phyloP scores from a whole-genome alignment of 2,888 invertebrate species.

The Plemyria rubiginata region DNA sequence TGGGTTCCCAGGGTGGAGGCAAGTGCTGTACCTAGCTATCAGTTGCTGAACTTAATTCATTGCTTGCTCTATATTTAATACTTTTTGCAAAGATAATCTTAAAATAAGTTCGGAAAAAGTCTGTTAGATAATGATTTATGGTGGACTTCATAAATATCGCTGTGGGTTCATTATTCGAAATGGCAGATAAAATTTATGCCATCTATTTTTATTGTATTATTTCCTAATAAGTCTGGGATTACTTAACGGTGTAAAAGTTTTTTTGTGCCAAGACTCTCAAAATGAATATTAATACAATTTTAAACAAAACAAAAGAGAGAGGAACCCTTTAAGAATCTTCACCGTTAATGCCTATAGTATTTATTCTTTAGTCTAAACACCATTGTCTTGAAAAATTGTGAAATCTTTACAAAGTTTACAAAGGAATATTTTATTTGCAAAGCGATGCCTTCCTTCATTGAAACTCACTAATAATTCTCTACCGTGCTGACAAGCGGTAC shows the following conservation, averaged over 20 bases:
- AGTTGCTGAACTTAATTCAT: slow-evolving; percentile 13
- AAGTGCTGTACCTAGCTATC: slow-evolving; percentile 6
- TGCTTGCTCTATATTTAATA: not conserved
- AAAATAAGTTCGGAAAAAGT: no score
- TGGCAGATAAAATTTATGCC: no score
- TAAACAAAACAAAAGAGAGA: slow-evolving; percentile 19
- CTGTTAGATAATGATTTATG: no score
- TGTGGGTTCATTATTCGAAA: no score
- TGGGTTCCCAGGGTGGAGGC: slow-evolving; percentile 37
- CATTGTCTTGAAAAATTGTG: slow-evolving; percentile 17
- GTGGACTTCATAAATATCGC: no score
- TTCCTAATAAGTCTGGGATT: not conserved
- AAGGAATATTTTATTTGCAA: slow-evolving; percentile 22
- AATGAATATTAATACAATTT: slow-evolving; percentile 11
- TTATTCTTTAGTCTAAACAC: slow-evolving; percentile 25
- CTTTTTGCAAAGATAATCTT: no score
- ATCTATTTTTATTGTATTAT: no score
- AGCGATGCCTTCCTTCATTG: slow-evolving; percentile 9
- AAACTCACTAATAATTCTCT: slow-evolving; percentile 26
- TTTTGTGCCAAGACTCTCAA: not conserved
- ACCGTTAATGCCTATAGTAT: slow-evolving; percentile 9
- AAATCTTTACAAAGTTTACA: slow-evolving; percentile 16
- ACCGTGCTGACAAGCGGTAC: slow-evolving; percentile 32
- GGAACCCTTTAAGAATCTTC: slow-evolving; percentile 6
- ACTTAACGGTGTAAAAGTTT: not conserved